Conservation (phyloP, 1,140 invertebrate species). For the Drosophila punjabiensis region DNA sequence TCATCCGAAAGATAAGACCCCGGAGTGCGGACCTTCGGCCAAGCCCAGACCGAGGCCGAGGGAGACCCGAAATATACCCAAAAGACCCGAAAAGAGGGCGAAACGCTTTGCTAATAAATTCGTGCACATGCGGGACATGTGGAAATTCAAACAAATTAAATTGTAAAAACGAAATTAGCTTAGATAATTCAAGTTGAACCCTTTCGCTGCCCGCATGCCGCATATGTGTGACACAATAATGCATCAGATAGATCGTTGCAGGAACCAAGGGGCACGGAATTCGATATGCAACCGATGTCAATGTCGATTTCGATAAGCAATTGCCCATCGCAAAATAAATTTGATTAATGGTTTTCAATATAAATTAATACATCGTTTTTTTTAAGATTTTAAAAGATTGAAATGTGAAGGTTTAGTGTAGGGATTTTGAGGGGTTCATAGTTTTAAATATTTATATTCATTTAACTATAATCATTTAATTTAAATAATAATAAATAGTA, state of each 20-base stretch:
- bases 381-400: conserved; percentile 6
- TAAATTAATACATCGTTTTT: no score
- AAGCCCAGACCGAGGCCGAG: conserved; percentile 14
- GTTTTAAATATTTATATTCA: background rate
- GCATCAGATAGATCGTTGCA: conserved; percentile 21
- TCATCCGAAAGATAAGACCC: conserved; percentile 42
- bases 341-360: conserved; percentile 58
- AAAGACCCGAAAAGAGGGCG: conserved; percentile 25
- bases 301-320: conserved; percentile 32
- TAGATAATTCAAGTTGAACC: conserved; percentile 71
- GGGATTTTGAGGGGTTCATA: background rate
- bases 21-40: conserved; percentile 17
- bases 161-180: conserved; percentile 77
- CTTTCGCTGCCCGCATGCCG: conserved; percentile 62
- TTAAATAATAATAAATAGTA: background rate
- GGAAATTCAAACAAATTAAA: conserved; percentile 78
- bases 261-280: conserved; percentile 28
- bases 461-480: no score
- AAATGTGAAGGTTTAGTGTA: background rate
- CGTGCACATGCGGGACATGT: conserved; percentile 72
- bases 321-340: conserved; percentile 28
- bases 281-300: conserved; percentile 56
- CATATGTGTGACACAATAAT: conserved; percentile 61
- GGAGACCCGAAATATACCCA: background rate
- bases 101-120: conserved; percentile 63